Evolutionary conservation across 2,888 invertebrate species (phyloP), one percentile per base, ranked within the genome.

Genomic region (Autographa pulchrina): DNA sequence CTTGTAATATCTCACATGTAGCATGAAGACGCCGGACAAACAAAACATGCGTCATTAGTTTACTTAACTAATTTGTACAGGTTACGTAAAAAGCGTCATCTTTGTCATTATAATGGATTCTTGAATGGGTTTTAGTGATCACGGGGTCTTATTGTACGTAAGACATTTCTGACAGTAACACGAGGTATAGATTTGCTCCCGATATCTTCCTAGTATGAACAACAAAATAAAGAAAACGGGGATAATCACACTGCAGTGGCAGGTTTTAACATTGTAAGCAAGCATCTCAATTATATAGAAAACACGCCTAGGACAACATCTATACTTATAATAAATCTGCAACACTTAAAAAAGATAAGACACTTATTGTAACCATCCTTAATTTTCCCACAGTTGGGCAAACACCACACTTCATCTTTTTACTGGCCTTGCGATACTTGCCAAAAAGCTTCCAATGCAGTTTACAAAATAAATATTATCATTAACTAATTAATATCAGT

Each of bases 11-110:
- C 48, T 16, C n/a, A 48, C n/a, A 11, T 38, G 8, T 6, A 35
- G 32, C 0, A 48, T 16, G 48, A 5, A 16, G n/a, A n/a, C 48
- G 16, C 4, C 1, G 0, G 7, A 48, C n/a, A 16, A 48, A 16
- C n/a, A 43, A 8, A 48, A 16, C 48, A 16, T 5, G 54, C 54
- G 54, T 32, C 52, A 35, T 41, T 16, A 16, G 35, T 31, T 35
- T 56, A 65, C n/a, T 31, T 14, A 41, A 25, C 41, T 13, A 25
- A 41, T 58, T 41, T 54, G 7, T 25, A 41, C n/a, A n/a, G 20
- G 56, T 65, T 38, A 65, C 65, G 56, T 41, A n/a, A 35, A 54
- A n/a, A 13, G 25, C 25, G 25, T 65, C 56, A 56, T 56, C 41
- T 56, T 38, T 56, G 41, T 65, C 38, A 65, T 41, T 56, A 25